Evolutionary conservation across 2,888 invertebrate species (phyloP), one percentile per base, ranked within the genome.

Genomic region (Napeogenes inachia): DNA sequence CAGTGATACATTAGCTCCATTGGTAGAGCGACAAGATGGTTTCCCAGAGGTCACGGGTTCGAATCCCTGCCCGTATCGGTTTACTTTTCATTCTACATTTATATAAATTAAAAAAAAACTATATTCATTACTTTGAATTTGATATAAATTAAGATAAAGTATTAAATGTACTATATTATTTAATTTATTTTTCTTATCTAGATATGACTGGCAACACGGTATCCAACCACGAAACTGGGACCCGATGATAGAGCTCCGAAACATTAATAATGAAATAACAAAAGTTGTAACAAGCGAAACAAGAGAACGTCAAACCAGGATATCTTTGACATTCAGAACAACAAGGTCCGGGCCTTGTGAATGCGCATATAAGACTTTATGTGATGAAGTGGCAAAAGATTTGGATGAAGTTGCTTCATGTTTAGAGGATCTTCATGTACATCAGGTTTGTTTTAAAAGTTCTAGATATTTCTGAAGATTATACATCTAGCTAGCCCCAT

Each of bases 311-410:
- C 68, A 70, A 2, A 81, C 75, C 0, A 88, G 98, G 64, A 93
- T 95, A 57, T 98, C 98, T 0, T 94, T 98, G 56, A 99, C 98
- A 2, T 98, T 98, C 82, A 91, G 98, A 46, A 93, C 93, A 90
- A 77, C 90, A 35, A 68, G 87, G 63, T 65, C 85, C 78, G 71
- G 91, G 0, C 73, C 91, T 3, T 97, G 97, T 73, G 71, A 82
- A 46, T 97, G 97, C 76, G 66, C 61, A 0, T 96, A 91, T 77
- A 88, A 88, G 54, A 83, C 90, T 3, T 87, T 93, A 38, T 97
- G 97, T 80, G 96, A 97, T 81, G 92, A 60, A 0, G 61, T 65
- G 8, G 68, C 67, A 2, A 54, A 70, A 2, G 75, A 79, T n/a
- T 71, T 85, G 62, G 77, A 93, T 74, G 77, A 81, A 3, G 66